Base-by-base conservation (phyloP, 2,888 invertebrate genomes). In the Mythimna pallens region DNA sequence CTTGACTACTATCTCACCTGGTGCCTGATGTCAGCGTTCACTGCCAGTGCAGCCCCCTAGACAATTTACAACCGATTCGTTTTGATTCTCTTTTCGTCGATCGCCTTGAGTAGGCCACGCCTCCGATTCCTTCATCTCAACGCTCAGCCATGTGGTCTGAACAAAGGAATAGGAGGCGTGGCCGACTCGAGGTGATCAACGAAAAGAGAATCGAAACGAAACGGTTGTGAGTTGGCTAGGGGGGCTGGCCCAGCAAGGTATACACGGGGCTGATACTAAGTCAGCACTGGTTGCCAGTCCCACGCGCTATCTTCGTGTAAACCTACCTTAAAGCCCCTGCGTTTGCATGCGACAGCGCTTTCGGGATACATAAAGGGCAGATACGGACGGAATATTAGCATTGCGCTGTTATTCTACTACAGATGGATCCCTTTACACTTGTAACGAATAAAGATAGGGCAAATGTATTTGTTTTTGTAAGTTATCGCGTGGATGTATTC, bases 301-400 rank as follows among this genome's bases (percentile, higher is more conserved):
- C 14, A 61, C 61, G 40, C 14, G 61, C 40, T 40, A 22, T 40
- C 22, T 61, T 40, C 61, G 22, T 61, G 61, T 61, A 40, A 61
- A 61, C 40, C 14, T 17, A 8, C 40, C 61, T 40, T 40, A 36
- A 61, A 78, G 79, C 73, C 73, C 61, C 75, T 73, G 77, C 83
- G 76, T 83, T 86, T 84, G 85, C 83, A 78, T 85, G 78, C 57
- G 75, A 78, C 73, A 73, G 75, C 71, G 75, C 75, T 77, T 80
- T 82, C 76, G 63, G 77, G 69, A 64, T 65, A 74, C 58, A 76
- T 69, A 81, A 85, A 82, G 70, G 72, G 34, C 73, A 75, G 63
- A 83, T 74, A 78, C 81, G 70, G 69, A 67, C 40, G 64, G 62
- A 70, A 78, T 83, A 81, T 73, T 65, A 83, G 68, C 70, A 71